These are phyloP conservation scores for Heliornis fulica DNA, from an alignment of 2,113 vertebrate genomes.

Conservation along the genomic window DNA sequence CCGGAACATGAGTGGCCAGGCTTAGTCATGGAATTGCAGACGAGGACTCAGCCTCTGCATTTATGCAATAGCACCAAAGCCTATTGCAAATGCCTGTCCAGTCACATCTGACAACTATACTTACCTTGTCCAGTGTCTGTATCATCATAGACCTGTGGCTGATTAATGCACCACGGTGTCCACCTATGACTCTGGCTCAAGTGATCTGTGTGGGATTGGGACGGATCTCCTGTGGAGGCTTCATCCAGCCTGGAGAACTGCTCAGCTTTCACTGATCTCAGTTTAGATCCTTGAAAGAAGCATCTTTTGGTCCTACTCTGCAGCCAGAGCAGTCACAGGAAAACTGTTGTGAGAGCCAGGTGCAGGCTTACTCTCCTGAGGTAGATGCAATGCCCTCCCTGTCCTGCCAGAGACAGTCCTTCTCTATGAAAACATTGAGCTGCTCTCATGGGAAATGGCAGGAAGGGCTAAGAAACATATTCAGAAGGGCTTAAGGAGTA, in stretches of 20 bases:
- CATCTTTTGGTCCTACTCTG: not conserved
- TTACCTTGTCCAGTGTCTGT: not conserved
- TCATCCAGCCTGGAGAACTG: not conserved
- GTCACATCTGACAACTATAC: not conserved
- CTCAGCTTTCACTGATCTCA: not conserved
- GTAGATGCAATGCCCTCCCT: not conserved
- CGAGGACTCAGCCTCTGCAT: rapidly evolving
- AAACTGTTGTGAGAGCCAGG: not conserved
- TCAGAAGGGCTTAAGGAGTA: not conserved
- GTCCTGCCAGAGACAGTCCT: not conserved
- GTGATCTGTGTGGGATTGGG: not conserved
- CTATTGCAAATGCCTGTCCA: not conserved
- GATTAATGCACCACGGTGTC: not conserved
- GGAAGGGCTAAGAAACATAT: not conserved
- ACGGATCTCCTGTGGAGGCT: not conserved
- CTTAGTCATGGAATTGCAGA: not conserved
- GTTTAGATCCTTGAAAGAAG: not conserved
- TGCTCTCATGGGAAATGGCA: not conserved
- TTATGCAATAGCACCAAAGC: rapidly evolving
- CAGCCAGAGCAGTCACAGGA: not conserved
- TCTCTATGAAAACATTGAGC: not conserved
- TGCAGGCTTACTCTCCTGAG: rapidly evolving
- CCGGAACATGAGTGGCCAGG: not conserved
- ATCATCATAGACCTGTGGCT: not conserved
- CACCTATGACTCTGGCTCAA: not conserved